phyloP scores from a whole-genome alignment of 2,113 vertebrate species.

The Scopus umbretta region DNA sequence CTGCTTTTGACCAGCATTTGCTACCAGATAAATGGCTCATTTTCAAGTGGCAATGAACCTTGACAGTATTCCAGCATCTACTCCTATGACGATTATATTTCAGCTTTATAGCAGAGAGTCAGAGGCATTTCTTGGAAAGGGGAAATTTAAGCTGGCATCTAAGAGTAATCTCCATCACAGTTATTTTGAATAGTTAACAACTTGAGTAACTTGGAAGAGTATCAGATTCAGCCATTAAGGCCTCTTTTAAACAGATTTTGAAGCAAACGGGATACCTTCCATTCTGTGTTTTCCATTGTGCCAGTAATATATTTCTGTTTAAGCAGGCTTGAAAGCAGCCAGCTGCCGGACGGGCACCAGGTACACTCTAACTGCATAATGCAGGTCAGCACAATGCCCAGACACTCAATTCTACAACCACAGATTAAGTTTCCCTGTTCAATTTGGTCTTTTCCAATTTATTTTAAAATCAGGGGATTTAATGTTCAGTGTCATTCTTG shows the following conservation, averaged over 20 bases:
- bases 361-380: accelerated
- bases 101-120: not conserved
- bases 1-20: not conserved
- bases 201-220: not conserved
- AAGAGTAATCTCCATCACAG: not conserved
- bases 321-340: not conserved
- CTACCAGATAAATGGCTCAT: not conserved
- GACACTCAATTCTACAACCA: not conserved
- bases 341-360: not conserved
- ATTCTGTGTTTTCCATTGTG: not conserved
- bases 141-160: slow-evolving; percentile 17
- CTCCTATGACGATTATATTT: not conserved
- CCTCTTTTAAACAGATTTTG: not conserved
- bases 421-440: not conserved
- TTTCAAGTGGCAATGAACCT: not conserved
- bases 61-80: not conserved
- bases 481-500: not conserved
- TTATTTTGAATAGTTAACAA: not conserved
- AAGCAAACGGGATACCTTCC: not conserved
- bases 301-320: not conserved
- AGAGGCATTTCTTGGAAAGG: not conserved
- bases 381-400: not conserved
- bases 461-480: not conserved
- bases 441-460: not conserved
- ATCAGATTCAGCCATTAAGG: not conserved